Base-by-base conservation (phyloP, 2,888 invertebrate species). In the Abscondita cerata region DNA sequence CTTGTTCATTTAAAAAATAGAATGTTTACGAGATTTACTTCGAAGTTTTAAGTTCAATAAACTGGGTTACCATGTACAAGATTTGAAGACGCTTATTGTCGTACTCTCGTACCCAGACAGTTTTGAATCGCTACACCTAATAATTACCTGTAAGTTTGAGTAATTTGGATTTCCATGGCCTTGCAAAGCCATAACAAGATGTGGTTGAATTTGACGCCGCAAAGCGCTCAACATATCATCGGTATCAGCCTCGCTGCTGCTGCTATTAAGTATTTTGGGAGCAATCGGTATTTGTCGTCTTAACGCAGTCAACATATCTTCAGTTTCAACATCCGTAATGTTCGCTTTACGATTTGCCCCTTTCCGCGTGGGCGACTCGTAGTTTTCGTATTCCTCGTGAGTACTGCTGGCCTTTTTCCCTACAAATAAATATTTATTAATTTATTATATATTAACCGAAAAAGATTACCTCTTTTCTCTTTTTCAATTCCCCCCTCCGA, bases 161-260 rank as follows among this genome's bases (percentile, higher is more conserved):
- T 76, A 73, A 62, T 78, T 74, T 65, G 81, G 67, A 68, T 76
- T 80, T 47, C 82, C 83, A 64, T 85, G 85, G 52, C 86, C 84
- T 70, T 86, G 82, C 58, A 87, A 81, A 6, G 87, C 87, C 82
- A 87, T 85, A 76, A 87, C 84, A 59, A 89, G 79, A 76, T 90
- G 89, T 56, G 90, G 90, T 75, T 89, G 89, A 69, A 90, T 84
- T 77, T 89, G 89, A 15, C 88, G 82, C 9, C 90, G 83, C 68
- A 90, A 81, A 47, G 89, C 90, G 48, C 85, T 87, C 72, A 90
- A 79, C 85, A 90, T 89, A 46, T 89, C 88, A 70, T 88, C 88
- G 68, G 76, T 78, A 65, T 80, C 74, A 12, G 76, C 66, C 58
- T 65, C 65, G 15, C 34, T 58, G 25, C 58, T 64, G 12, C 52